A percentile compares a stretch with the other conserved stretches of the same genome.
Conservation (phyloP, 92 coral and sea anemone genomes). For the Palythoa heliodiscus region DNA sequence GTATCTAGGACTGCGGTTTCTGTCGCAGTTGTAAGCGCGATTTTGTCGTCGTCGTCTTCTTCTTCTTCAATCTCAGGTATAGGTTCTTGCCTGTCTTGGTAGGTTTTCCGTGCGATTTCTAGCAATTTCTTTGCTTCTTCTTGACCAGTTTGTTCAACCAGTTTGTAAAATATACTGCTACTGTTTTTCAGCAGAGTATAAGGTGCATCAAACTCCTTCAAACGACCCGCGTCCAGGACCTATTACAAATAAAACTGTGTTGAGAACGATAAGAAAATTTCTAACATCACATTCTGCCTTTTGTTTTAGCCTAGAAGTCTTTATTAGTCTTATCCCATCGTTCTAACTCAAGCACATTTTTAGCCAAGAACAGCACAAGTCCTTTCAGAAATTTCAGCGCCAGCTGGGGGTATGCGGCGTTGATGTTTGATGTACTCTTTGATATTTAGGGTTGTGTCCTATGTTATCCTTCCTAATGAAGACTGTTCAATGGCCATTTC, state of each 20-base stretch:
- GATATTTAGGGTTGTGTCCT: too few species aligned
- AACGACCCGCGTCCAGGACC: slow-evolving; percentile 3
- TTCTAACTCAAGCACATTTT: too few species aligned
- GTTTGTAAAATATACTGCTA: slow-evolving; percentile 7
- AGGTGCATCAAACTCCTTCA: slow-evolving; percentile 18
- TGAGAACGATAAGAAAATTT: too few species aligned
- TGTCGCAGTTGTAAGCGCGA: not conserved
- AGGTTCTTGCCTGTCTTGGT: not conserved
- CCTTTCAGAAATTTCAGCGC: too few species aligned
- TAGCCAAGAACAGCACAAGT: too few species aligned
- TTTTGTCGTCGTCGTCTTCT: not conserved
- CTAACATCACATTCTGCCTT: too few species aligned
- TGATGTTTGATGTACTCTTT: too few species aligned
- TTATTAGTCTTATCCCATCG: too few species aligned
- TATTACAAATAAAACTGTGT: not conserved
- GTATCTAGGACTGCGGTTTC: not conserved
- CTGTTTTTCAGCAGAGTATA: not conserved
- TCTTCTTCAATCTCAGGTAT: not conserved
- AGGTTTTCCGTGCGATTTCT: not conserved
- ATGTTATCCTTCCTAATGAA: too few species aligned
- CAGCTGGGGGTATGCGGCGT: too few species aligned
- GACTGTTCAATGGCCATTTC: too few species aligned
- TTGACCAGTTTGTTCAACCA: not conserved
- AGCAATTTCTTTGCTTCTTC: not conserved
- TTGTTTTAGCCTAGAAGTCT: too few species aligned